These are phyloP conservation scores for Nomada hirtipes DNA, from an alignment of 2,888 invertebrate species.

Conservation along the genomic window DNA sequence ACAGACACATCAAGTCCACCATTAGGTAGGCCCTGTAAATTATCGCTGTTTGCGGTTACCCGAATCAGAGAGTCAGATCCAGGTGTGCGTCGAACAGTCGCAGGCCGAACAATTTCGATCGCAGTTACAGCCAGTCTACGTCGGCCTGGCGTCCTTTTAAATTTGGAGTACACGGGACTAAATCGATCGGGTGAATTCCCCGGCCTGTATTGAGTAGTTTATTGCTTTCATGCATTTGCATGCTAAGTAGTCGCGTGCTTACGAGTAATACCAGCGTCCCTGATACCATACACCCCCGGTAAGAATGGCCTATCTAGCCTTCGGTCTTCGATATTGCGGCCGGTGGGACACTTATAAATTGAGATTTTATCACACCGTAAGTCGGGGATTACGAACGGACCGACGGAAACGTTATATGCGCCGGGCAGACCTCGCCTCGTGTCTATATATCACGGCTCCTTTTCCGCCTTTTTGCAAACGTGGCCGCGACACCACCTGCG, in stretches of 20 bases:
- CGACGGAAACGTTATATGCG: slow-evolving; percentile 70
- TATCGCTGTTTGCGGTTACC: slow-evolving; percentile 1
- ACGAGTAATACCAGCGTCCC: slow-evolving; percentile 83
- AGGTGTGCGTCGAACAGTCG: slow-evolving; percentile 29
- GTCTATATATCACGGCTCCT: slow-evolving; percentile 68
- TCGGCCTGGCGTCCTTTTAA: slow-evolving; percentile 69
- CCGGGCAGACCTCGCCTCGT: slow-evolving; percentile 58
- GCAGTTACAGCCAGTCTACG: background rate
- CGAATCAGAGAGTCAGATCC: slow-evolving; percentile 7
- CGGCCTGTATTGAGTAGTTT: slow-evolving; percentile 84
- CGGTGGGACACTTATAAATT: slow-evolving; percentile 84
- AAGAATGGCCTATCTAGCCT: slow-evolving; percentile 82
- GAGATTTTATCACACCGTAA: slow-evolving; percentile 82
- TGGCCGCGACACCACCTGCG: slow-evolving; percentile 66
- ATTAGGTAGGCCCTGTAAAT: too few species aligned
- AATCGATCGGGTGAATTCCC: slow-evolving; percentile 83
- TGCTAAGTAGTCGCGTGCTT: slow-evolving; percentile 84
- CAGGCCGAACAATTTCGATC: slow-evolving; percentile 9
- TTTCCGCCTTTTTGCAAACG: slow-evolving; percentile 64
- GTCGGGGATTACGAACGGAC: slow-evolving; percentile 72
- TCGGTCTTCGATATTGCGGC: slow-evolving; percentile 84
- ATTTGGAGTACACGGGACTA: slow-evolving; percentile 77
- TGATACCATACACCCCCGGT: slow-evolving; percentile 80
- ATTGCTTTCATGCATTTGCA: slow-evolving; percentile 85
- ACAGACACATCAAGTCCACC: too few species aligned